A percentile compares a stretch with the other conserved stretches of the same genome.
Evolutionary conservation across 1,140 invertebrate species (phyloP).

Genomic region (Lepidurus apus): DNA sequence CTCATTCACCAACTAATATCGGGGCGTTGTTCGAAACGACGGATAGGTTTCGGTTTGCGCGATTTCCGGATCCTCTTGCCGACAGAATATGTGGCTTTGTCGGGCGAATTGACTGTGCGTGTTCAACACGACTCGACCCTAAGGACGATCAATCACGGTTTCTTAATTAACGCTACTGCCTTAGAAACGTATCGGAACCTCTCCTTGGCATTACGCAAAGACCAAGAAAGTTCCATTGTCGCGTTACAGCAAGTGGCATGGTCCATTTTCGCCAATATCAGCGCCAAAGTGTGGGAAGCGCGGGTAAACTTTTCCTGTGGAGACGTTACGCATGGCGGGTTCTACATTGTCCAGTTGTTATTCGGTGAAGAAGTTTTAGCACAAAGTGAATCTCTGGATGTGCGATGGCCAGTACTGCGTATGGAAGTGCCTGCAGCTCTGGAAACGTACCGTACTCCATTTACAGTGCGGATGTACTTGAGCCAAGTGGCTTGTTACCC

Average conservation of each 20-base stretch:
- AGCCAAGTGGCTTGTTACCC: neutral
- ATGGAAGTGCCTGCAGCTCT: neutral
- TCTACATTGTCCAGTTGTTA: neutral
- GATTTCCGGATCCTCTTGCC: constrained; percentile 1
- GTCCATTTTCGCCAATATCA: neutral
- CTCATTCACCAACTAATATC: neutral
- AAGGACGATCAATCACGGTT: neutral
- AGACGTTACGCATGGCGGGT: neutral
- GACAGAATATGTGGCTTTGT: constrained; percentile 8
- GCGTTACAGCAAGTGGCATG: neutral
- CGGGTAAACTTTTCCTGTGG: neutral
- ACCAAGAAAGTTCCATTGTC: neutral
- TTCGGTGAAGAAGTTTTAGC: neutral
- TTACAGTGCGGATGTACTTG: neutral
- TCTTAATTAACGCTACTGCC: neutral
- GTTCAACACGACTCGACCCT: neutral
- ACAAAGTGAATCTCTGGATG: neutral
- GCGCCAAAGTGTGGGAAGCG: neutral
- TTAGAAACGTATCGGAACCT: neutral
- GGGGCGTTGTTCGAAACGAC: neutral
- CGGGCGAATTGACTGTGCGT: constrained; percentile 12
- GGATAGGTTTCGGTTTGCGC: constrained; percentile 11
- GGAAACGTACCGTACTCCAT: constrained; percentile 8
- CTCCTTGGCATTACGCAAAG: neutral
- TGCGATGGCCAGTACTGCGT: neutral